These are phyloP conservation scores for Oostethus manadensis DNA, from an alignment of 2,113 vertebrate genomes.

Conservation along the genomic window DNA sequence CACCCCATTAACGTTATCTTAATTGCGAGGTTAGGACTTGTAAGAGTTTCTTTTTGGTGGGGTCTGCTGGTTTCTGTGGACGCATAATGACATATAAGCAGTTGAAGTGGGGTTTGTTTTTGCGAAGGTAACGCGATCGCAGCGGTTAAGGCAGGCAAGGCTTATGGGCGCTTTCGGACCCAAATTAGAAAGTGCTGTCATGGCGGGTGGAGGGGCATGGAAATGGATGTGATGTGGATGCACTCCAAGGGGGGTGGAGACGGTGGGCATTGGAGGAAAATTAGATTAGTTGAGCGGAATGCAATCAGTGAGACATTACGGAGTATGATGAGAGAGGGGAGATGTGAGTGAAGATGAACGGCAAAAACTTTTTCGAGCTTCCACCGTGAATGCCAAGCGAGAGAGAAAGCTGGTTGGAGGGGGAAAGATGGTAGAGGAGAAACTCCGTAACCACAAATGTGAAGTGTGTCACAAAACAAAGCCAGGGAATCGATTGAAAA, in stretches of 20 bases:
- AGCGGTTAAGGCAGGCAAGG: slow-evolving; percentile 39
- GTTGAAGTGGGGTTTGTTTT: slow-evolving; percentile 33
- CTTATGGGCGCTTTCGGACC: slow-evolving; percentile 47
- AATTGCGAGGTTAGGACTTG: slow-evolving; percentile 34
- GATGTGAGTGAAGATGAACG: slow-evolving; percentile 50
- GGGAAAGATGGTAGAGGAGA: not conserved
- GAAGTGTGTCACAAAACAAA: slow-evolving; percentile 40
- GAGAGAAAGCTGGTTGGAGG: too few relatives aligned
- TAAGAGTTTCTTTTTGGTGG: slow-evolving; percentile 36
- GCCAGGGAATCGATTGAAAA: slow-evolving; percentile 51
- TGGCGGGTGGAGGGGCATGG: slow-evolving; percentile 20
- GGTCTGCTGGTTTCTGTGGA: slow-evolving; percentile 25
- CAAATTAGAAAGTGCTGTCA: slow-evolving; percentile 55
- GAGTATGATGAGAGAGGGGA: slow-evolving; percentile 39
- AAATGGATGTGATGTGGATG: slow-evolving; percentile 57
- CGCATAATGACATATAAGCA: slow-evolving; percentile 48
- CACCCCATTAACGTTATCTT: slow-evolving; percentile 52
- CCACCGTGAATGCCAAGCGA: slow-evolving; percentile 13
- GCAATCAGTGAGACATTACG: slow-evolving; percentile 66
- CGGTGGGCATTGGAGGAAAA: slow-evolving; percentile 41
- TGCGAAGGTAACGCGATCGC: slow-evolving; percentile 53
- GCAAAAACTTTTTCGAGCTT: slow-evolving; percentile 47
- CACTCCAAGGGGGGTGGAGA: slow-evolving; percentile 38
- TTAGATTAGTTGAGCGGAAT: slow-evolving; percentile 62
- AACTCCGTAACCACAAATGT: slow-evolving; percentile 48